Percentiles rank a stretch among this genome's conserved stretches.
Conservation (phyloP, 2,797 vertebrate species). For the Buceros bicornis region DNA sequence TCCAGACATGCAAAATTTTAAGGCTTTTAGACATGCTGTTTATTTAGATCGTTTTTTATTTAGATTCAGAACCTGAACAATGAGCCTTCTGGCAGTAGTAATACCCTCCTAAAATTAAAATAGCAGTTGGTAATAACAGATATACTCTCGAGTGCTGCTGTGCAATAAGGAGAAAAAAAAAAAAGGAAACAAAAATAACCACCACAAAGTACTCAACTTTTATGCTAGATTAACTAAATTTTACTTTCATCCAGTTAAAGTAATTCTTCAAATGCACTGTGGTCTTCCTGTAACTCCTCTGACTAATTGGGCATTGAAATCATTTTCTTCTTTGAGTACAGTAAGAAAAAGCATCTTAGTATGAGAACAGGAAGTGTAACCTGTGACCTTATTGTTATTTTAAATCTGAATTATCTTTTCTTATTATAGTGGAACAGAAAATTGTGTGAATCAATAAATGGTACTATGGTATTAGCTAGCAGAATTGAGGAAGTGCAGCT, state of each 20-base stretch:
- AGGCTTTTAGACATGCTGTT: not conserved
- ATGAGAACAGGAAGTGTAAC: not conserved
- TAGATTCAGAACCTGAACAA: not conserved
- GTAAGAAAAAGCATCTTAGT: not conserved
- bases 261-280: not conserved
- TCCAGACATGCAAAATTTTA: not conserved
- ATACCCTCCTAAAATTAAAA: not conserved
- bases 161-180: not conserved
- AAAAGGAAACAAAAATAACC: too few relatives aligned
- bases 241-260: not conserved
- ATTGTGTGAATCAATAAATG: not conserved
- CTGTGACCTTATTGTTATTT: not conserved
- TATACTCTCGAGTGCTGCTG: fast-evolving
- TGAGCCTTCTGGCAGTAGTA: not conserved
- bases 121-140: not conserved
- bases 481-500: conserved; percentile 3
- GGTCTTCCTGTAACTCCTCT: not conserved
- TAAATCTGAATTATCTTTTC: not conserved
- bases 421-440: not conserved
- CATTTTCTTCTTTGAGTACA: not conserved
- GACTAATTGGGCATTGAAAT: not conserved
- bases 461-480: not conserved
- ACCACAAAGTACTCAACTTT: not conserved
- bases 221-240: not conserved
- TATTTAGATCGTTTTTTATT: not conserved